Percentiles rank a stretch among this genome's conserved stretches.
These are phyloP conservation scores for Nestor notabilis DNA, from an alignment of 2,113 vertebrate genomes.

Conservation along the genomic window DNA sequence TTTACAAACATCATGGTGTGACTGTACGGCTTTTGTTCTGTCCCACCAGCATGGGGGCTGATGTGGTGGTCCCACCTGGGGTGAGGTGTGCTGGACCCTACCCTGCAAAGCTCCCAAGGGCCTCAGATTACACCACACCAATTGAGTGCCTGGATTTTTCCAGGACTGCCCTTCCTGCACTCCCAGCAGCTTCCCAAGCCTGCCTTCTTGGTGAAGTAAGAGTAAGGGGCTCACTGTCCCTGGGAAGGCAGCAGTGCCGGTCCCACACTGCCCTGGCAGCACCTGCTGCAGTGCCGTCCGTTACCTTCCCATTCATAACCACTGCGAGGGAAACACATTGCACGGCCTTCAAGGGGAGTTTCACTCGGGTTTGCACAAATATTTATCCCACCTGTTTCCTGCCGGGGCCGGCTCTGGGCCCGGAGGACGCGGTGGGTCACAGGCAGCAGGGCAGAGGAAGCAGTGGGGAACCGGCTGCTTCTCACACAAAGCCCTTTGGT, in stretches of 20 bases:
- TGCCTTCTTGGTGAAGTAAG: not conserved
- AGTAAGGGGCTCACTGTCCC: not conserved
- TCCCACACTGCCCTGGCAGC: not conserved
- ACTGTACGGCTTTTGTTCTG: rapidly evolving
- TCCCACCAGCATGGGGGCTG: not conserved
- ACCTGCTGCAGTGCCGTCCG: slow-evolving; percentile 33
- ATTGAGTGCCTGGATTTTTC: not conserved
- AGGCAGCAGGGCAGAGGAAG: slow-evolving; percentile 26
- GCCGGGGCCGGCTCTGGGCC: slow-evolving; percentile 24
- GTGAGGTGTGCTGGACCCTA: not conserved
- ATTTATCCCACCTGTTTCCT: slow-evolving; percentile 70
- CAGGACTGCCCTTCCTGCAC: not conserved
- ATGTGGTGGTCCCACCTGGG: not conserved
- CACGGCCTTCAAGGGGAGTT: slow-evolving; percentile 49
- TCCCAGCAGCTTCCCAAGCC: not conserved
- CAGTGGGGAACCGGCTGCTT: not conserved
- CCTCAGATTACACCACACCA: not conserved
- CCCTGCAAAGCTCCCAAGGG: not conserved
- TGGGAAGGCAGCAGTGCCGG: not conserved
- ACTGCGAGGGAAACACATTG: slow-evolving; percentile 52
- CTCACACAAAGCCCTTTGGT: not conserved
- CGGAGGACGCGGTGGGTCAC: slow-evolving; percentile 45
- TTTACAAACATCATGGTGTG: rapidly evolving
- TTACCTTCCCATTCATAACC: slow-evolving; percentile 6
- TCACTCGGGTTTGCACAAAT: slow-evolving; percentile 53